Base-by-base conservation (phyloP, 2,888 invertebrate species). In the Blomia tropicalis region DNA sequence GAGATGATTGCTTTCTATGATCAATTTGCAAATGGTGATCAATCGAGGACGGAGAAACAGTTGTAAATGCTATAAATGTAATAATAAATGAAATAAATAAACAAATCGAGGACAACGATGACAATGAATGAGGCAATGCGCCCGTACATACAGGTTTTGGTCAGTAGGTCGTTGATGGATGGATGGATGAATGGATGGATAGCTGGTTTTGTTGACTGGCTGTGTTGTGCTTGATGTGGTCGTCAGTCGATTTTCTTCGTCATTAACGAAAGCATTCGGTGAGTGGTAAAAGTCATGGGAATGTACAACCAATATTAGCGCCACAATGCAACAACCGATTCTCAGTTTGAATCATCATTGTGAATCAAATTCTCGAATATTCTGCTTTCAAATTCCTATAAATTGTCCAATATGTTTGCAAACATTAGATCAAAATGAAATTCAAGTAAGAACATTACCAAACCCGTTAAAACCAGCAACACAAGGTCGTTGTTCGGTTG, bases 1-100 rank as follows among this genome's bases (percentile, higher is more conserved):
- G 80, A 81, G 36, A 76, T 87, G 62, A 73, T 91, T 29, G 75
- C 80, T 67, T 77, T 89, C 65, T 91, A 91, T 74, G 80, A 83
- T 67, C 78, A 82, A 58, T 87, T 56, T 31, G 31, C 56, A n/a
- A 47, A 7, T 47, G 7, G 23, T n/a, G 51, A 47, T 14, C 7
- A 47, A 27, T 47, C n/a, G 51, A 47, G 27, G 22, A 14, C 23
- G 5, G n/a, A 47, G n/a, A 47, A 47, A 47, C n/a, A 47, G n/a
- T n/a, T n/a, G n/a, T n/a, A 36, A 36, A 36, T 36, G 36, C 36
- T 7, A 36, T 36, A 17, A 7, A 36, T 36, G 17, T 11, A n/a
- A 11, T 7, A 7, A 36, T 36, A 17, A 36, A 36, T 36, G 36
- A 36, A 17, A 11, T 36, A 17, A 11, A 36, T 36, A 36, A 17